Evolutionary conservation across 1,140 invertebrate species (phyloP).

Genomic region (Drosophila arizonae): DNA sequence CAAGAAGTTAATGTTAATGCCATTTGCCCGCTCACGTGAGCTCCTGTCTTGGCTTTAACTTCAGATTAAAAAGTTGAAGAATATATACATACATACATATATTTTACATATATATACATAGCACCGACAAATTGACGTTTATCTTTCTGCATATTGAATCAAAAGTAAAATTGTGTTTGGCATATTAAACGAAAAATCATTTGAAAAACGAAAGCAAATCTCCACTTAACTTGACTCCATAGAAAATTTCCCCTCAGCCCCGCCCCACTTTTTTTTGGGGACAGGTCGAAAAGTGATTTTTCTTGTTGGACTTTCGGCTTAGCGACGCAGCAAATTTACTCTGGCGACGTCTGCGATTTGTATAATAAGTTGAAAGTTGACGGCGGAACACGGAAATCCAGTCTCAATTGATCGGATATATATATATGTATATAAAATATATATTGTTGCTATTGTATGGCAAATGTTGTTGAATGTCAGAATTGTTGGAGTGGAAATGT

Average conservation of each 20-base stretch:
- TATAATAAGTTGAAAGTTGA: slow-evolving; percentile 46
- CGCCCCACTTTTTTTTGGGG: background rate
- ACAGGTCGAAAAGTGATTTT: slow-evolving; percentile 71
- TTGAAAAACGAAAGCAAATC: slow-evolving; percentile 73
- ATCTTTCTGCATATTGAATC: slow-evolving; percentile 78
- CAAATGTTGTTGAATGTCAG: too few species aligned
- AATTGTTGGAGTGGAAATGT: slow-evolving; percentile 19
- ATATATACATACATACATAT: slow-evolving; percentile 12
- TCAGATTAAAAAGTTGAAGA: slow-evolving; percentile 61
- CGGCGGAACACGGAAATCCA: slow-evolving; percentile 5
- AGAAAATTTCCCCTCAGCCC: background rate
- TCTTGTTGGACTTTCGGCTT: slow-evolving; percentile 75
- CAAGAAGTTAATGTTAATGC: slow-evolving; percentile 61
- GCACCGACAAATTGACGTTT: slow-evolving; percentile 71
- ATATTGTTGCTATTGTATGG: background rate
- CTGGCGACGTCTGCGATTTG: slow-evolving; percentile 53
- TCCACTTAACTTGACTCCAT: slow-evolving; percentile 11
- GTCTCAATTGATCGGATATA: slow-evolving; percentile 28
- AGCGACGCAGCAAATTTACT: slow-evolving; percentile 62
- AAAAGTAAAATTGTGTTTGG: slow-evolving; percentile 79
- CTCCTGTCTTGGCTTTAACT: slow-evolving; percentile 23
- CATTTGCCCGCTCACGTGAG: slow-evolving; percentile 43
- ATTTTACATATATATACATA: background rate
- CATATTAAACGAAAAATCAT: slow-evolving; percentile 69
- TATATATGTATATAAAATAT: slow-evolving; percentile 11